phyloP scores from a whole-genome alignment of 2,797 vertebrate genomes.

The Limosa lapponica region DNA sequence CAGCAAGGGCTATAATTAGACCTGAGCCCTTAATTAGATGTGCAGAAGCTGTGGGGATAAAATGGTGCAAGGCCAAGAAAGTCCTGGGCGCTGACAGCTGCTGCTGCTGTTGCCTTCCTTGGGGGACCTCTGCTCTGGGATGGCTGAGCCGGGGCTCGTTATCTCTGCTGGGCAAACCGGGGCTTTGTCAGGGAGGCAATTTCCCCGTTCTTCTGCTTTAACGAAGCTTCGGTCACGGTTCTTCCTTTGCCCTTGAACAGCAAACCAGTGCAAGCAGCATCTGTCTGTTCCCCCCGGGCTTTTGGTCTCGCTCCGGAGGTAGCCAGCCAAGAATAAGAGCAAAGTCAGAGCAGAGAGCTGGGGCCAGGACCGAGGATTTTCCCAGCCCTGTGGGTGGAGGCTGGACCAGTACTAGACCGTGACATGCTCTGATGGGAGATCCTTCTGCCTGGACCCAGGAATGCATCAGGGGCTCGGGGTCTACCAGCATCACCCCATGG shows the following conservation, averaged over 20 bases:
- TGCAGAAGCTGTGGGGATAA: background rate
- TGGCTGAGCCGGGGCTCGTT: background rate
- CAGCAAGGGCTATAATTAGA: background rate
- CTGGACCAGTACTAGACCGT: fast-evolving
- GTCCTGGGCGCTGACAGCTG: background rate
- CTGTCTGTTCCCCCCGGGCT: background rate
- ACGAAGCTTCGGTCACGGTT: fast-evolving
- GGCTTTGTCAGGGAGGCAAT: background rate
- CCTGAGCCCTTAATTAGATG: slow-evolving; percentile 29
- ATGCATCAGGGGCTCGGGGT: background rate
- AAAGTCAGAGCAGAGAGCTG: background rate
- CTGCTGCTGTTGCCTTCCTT: background rate
- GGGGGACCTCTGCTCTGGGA: background rate
- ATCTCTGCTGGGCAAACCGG: background rate
- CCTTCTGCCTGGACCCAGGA: background rate
- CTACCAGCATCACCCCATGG: background rate
- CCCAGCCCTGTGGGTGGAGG: background rate
- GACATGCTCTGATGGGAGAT: background rate
- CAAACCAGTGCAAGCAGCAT: background rate
- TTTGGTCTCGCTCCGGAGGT: fast-evolving
- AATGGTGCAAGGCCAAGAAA: background rate
- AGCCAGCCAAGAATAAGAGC: background rate
- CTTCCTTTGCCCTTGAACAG: background rate
- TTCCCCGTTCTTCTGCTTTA: background rate
- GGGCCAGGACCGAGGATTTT: fast-evolving